Percentiles rank a stretch among this genome's conserved stretches.
These are phyloP conservation scores for Malurus cyaneus DNA, from an alignment of 2,113 vertebrate species.

Conservation along the genomic window DNA sequence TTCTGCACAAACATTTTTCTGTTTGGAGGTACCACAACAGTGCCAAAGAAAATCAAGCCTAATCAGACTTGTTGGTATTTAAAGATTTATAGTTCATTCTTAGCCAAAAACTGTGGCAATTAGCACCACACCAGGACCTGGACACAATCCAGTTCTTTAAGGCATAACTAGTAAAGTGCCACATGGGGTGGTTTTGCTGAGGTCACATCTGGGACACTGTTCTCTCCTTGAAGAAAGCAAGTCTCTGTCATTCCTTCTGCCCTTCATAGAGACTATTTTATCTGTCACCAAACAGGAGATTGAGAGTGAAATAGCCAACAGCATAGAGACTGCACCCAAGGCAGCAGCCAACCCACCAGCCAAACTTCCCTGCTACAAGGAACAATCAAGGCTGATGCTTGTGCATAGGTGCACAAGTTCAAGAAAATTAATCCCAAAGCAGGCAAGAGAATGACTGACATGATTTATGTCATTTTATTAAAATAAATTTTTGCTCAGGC, in stretches of 20 bases:
- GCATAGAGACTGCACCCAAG: neutral
- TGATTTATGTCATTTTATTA: neutral
- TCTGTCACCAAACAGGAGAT: neutral
- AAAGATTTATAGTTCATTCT: constrained; percentile 53
- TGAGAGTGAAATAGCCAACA: neutral
- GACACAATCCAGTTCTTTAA: constrained; percentile 40
- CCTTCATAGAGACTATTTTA: neutral
- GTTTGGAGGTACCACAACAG: neutral
- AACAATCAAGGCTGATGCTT: neutral
- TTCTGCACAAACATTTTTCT: constrained; percentile 54
- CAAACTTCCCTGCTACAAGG: neutral
- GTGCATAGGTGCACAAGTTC: neutral
- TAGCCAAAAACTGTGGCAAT: constrained; percentile 32
- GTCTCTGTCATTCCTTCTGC: neutral
- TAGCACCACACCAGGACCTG: constrained; percentile 20
- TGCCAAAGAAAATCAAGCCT: constrained; percentile 53
- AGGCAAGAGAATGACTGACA: neutral
- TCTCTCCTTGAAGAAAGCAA: neutral
- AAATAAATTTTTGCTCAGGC: neutral
- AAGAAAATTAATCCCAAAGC: neutral
- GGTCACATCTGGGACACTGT: neutral
- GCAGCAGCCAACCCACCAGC: neutral
- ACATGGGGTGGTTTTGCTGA: neutral
- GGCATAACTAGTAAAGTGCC: neutral
- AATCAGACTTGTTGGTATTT: constrained; percentile 40